phyloP scores from a whole-genome alignment of 2,888 invertebrate species.

The Eustalomyia histrio region DNA sequence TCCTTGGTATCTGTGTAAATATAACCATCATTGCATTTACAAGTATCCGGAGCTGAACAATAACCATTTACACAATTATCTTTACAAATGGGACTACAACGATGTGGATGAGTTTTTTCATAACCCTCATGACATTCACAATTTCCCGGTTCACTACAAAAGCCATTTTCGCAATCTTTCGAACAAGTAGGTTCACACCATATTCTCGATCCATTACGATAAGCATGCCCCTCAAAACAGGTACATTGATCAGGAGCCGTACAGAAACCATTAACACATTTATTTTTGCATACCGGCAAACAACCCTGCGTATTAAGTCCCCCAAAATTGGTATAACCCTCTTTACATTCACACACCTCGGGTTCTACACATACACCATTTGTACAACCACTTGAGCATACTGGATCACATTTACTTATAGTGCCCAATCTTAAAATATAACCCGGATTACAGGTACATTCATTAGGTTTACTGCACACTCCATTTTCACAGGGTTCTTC shows the following conservation, averaged over 20 bases:
- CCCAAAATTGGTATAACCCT: conserved; percentile 71
- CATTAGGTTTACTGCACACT: conserved; percentile 79
- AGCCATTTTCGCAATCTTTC: conserved; percentile 78
- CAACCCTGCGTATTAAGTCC: conserved; percentile 75
- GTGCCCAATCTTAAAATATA: conserved; percentile 70
- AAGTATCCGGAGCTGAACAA: conserved; percentile 78
- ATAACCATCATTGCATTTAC: conserved; percentile 75
- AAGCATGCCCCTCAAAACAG: conserved; percentile 74
- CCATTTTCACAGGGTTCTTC: conserved; percentile 73
- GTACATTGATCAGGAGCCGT: conserved; percentile 77
- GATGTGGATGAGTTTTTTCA: conserved; percentile 70
- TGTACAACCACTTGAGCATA: conserved; percentile 74
- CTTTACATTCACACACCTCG: conserved; percentile 78
- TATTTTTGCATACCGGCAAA: conserved; percentile 80
- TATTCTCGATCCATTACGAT: conserved; percentile 71
- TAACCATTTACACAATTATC: conserved; percentile 74
- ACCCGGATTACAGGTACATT: conserved; percentile 80
- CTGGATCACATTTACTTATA: conserved; percentile 72
- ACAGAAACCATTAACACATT: conserved; percentile 81
- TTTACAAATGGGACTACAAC: conserved; percentile 72
- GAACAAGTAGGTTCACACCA: conserved; percentile 76
- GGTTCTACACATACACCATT: conserved; percentile 79
- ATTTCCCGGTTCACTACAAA: conserved; percentile 74
- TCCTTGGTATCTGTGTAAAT: conserved; percentile 71
- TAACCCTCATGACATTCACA: conserved; percentile 77